Conservation (phyloP, 2,113 vertebrate species). For the Arizona elegans region DNA sequence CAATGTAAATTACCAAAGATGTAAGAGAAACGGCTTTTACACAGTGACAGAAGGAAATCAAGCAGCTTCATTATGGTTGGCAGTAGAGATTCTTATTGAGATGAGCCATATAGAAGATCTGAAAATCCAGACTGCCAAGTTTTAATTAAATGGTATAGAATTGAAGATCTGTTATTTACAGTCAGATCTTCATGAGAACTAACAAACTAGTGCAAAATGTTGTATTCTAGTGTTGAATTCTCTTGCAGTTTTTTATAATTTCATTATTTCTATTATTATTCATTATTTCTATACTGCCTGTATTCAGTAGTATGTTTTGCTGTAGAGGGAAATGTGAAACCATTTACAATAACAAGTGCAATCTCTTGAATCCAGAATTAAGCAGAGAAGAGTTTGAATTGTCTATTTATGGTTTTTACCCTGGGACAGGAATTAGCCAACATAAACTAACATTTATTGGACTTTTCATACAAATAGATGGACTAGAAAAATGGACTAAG, state of each 20-base stretch:
- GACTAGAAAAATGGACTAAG: neutral
- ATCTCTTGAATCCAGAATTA: neutral
- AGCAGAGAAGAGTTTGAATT: neutral
- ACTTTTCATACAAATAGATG: neutral
- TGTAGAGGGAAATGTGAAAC: neutral
- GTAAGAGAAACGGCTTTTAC: neutral
- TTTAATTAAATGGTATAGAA: neutral
- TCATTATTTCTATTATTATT: neutral
- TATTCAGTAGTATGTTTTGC: neutral
- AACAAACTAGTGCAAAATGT: neutral
- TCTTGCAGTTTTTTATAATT: neutral
- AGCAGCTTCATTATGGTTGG: neutral
- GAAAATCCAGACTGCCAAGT: neutral
- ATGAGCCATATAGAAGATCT: neutral
- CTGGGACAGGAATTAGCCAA: neutral
- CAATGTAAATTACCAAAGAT: neutral
- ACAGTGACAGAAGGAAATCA: neutral
- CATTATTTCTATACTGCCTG: neutral
- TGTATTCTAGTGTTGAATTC: neutral
- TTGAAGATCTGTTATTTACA: neutral
- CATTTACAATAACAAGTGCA: neutral
- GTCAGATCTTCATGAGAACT: neutral
- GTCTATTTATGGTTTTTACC: neutral
- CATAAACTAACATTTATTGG: neutral
- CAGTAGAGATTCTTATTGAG: neutral